Evolutionary conservation across 2,797 vertebrate genomes (phyloP).

Genomic region (Eospalax fontanierii): DNA sequence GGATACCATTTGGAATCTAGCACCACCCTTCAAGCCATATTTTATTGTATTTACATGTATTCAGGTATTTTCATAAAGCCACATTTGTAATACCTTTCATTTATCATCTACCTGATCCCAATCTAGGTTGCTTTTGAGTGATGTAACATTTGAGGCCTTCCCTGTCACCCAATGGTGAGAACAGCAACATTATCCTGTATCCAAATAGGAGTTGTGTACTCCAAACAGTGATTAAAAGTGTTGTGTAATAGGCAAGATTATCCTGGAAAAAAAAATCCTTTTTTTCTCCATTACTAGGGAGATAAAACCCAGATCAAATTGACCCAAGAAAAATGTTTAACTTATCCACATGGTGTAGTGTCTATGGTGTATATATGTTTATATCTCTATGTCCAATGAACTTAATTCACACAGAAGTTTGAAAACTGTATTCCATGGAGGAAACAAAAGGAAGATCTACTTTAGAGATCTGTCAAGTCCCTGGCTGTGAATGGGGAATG

Average conservation of each 20-base stretch:
- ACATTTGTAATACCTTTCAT: neutral
- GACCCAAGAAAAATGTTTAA: neutral
- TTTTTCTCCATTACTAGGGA: neutral
- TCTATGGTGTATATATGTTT: neutral
- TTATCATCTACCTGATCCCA: neutral
- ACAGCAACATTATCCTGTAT: neutral
- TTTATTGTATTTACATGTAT: neutral
- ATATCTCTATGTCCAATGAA: neutral
- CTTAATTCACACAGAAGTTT: neutral
- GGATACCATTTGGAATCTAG: conserved; percentile 34
- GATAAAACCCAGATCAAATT: neutral
- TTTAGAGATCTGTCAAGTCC: neutral
- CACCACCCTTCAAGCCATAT: neutral
- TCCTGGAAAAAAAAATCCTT: neutral
- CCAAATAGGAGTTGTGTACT: neutral
- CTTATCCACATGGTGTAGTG: no score
- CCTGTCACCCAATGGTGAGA: neutral
- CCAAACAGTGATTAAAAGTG: neutral
- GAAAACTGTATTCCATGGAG: neutral
- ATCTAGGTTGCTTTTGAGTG: neutral
- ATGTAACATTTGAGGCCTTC: neutral
- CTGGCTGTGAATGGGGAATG: neutral
- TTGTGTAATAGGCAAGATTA: neutral
- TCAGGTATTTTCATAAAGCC: neutral
- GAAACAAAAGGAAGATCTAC: neutral